A percentile compares a stretch with the other conserved stretches of the same genome.
These are phyloP conservation scores for Drosophila crucigera DNA, from an alignment of 2,888 invertebrate genomes.

Conservation along the genomic window DNA sequence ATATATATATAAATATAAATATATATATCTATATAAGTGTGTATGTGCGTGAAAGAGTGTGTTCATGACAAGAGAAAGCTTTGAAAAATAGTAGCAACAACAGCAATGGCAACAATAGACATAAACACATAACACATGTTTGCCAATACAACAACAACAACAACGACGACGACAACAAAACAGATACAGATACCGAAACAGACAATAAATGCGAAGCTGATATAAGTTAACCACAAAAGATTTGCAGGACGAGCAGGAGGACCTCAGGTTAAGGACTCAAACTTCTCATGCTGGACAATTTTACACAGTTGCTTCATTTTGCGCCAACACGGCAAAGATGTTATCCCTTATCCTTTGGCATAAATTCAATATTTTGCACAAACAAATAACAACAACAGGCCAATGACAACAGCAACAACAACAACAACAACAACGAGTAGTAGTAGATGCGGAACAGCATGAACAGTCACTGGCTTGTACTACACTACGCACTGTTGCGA, in stretches of 20 bases:
- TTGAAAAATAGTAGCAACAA: constrained; percentile 18
- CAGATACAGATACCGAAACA: constrained; percentile 13
- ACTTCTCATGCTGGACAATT: constrained; percentile 53
- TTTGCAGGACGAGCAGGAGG: constrained; percentile 30
- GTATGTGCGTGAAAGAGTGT: constrained; percentile 5
- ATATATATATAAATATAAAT: neutral
- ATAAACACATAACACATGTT: constrained; percentile 64
- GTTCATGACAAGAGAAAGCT: constrained; percentile 7
- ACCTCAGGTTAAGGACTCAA: constrained; percentile 26
- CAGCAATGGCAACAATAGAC: constrained; percentile 19
- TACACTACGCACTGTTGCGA: constrained; percentile 51
- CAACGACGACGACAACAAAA: neutral
- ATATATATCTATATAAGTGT: neutral
- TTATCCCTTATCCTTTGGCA: constrained; percentile 59
- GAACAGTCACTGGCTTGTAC: constrained; percentile 21
- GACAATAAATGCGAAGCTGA: constrained; percentile 59
- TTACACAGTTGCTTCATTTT: constrained; percentile 71
- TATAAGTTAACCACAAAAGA: constrained; percentile 70
- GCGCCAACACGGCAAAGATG: constrained; percentile 75
- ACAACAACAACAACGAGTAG: neutral
- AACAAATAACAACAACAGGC: constrained; percentile 57
- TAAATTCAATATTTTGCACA: constrained; percentile 78
- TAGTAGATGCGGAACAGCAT: neutral
- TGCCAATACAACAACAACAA: constrained; percentile 24
- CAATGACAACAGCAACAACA: constrained; percentile 22